A percentile compares a stretch with the other conserved stretches of the same genome.
These are phyloP conservation scores for Apamea epomidion DNA, from an alignment of 2,888 invertebrate genomes.

Conservation along the genomic window DNA sequence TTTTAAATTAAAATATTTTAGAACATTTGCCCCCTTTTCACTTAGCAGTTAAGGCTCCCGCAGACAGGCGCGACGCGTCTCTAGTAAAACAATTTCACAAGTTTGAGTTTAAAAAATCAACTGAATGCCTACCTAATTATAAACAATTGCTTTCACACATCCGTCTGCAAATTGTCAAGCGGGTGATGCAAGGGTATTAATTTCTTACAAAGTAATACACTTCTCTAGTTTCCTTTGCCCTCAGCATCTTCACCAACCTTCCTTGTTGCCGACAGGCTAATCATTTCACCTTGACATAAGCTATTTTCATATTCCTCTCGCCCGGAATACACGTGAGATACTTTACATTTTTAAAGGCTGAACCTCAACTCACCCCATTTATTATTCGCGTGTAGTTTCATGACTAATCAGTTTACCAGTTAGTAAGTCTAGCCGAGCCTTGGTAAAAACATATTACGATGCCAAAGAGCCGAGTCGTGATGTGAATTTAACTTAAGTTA, in stretches of 20 bases:
- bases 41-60: no score
- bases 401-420: conserved; percentile 37
- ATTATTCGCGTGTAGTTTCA: neutral
- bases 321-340: neutral
- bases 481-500: conserved; percentile 36
- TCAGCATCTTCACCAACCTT: neutral
- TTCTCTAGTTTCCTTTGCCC: neutral
- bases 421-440: conserved; percentile 24
- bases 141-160: neutral
- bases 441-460: conserved; percentile 17
- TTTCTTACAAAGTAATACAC: neutral
- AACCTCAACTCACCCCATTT: neutral
- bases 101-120: neutral
- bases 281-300: neutral
- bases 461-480: conserved; percentile 40
- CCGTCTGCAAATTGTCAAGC: neutral
- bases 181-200: neutral
- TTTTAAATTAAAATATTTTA: no score
- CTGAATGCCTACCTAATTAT: neutral
- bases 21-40: no score
- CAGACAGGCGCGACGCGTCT: no score
- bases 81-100: no score
- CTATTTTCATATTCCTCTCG: neutral
- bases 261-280: neutral
- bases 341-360: neutral